These are phyloP conservation scores for Paracyclopina nana DNA, from an alignment of 1,140 invertebrate species.

Conservation along the genomic window DNA sequence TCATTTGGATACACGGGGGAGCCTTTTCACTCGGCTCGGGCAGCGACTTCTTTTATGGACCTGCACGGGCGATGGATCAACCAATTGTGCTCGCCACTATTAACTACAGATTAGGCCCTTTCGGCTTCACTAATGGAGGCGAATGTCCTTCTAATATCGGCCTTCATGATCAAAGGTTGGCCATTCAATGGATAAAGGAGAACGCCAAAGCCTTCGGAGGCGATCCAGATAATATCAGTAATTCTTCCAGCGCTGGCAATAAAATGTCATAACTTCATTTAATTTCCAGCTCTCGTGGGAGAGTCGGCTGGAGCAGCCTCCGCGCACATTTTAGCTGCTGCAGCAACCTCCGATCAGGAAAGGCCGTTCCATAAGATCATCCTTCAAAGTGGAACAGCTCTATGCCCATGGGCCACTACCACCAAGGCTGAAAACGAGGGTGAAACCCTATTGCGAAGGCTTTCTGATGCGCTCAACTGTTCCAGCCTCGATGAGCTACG, in stretches of 20 bases:
- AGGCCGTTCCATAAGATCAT: constrained; percentile 73
- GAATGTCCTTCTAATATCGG: constrained; percentile 19
- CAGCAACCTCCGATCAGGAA: constrained; percentile 52
- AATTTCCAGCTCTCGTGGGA: constrained; percentile 83
- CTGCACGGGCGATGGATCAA: constrained; percentile 40
- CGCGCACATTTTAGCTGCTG: constrained; percentile 73
- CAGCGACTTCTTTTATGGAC: constrained; percentile 37
- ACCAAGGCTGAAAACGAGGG: constrained; percentile 57
- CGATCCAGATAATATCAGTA: constrained; percentile 16
- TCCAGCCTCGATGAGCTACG: no score
- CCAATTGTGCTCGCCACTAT: constrained; percentile 44
- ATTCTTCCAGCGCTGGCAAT: no score
- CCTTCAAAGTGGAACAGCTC: constrained; percentile 42
- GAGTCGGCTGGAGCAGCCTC: constrained; percentile 88
- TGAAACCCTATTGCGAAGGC: no score
- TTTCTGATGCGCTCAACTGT: no score
- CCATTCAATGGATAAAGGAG: constrained; percentile 19
- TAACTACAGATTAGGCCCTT: constrained; percentile 41
- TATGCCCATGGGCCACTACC: constrained; percentile 78
- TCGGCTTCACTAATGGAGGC: constrained; percentile 19
- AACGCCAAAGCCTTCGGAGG: constrained; percentile 19
- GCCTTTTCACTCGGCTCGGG: constrained; percentile 40
- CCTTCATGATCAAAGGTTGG: constrained; percentile 19
- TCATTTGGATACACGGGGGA: constrained; percentile 56
- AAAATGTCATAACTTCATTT: no score